Conservation (phyloP, 1,140 invertebrate species). For the Tenebrio molitor region DNA sequence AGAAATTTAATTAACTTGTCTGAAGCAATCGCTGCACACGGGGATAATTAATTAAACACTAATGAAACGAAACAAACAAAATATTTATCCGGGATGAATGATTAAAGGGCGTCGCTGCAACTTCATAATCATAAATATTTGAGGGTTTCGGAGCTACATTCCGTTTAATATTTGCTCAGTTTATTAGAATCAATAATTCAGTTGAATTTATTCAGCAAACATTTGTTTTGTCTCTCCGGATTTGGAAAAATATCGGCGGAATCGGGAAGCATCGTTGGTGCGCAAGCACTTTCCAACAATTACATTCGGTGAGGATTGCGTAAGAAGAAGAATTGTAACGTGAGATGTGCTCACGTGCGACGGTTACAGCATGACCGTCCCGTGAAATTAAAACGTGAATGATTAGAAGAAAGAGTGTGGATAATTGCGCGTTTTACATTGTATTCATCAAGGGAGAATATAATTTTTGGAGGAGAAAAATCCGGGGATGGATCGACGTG, state of each 20-base stretch:
- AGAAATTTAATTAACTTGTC: constrained; percentile 12
- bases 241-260: no score
- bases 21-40: neutral
- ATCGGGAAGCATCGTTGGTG: no score
- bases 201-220: constrained; percentile 7
- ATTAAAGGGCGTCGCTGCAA: no score
- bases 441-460: neutral
- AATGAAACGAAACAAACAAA: neutral
- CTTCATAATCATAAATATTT: no score
- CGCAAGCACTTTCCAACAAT: neutral
- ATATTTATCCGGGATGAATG: no score
- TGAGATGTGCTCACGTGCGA: constrained; percentile 15
- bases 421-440: constrained; percentile 1
- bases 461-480: neutral
- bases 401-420: neutral
- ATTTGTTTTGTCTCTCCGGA: neutral
- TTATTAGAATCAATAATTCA: neutral
- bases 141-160: neutral
- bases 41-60: no score
- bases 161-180: neutral
- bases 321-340: neutral
- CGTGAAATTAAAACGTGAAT: constrained; percentile 3
- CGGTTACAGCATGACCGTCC: neutral
- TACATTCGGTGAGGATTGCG: neutral
- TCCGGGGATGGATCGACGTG: neutral